A percentile compares a stretch with the other conserved stretches of the same genome.
These are phyloP conservation scores for Sylvilagus bachmani DNA, from an alignment of 2,113 vertebrate genomes.

Conservation along the genomic window DNA sequence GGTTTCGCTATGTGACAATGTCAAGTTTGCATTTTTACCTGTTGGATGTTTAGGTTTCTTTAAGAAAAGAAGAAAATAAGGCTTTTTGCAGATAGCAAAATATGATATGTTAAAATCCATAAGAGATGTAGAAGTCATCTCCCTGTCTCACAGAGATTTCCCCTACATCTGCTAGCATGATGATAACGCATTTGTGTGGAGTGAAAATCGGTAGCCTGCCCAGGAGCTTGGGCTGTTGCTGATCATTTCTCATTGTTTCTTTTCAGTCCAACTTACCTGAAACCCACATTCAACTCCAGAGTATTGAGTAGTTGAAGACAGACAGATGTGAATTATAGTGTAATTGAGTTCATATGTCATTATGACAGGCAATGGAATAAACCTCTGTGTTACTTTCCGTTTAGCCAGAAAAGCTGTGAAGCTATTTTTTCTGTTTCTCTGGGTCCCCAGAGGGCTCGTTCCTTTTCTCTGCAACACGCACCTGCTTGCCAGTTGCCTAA, in stretches of 20 bases:
- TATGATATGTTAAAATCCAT: no score
- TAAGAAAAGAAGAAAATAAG: slow-evolving; percentile 14
- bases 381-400: background rate
- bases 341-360: slow-evolving; percentile 68
- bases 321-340: slow-evolving; percentile 42
- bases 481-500: background rate
- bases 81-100: no score
- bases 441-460: background rate
- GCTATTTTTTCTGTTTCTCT: slow-evolving; percentile 23
- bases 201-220: slow-evolving; percentile 43
- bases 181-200: background rate
- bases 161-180: background rate
- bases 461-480: background rate
- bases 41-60: background rate
- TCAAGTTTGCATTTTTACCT: slow-evolving; percentile 38
- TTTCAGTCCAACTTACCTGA: slow-evolving; percentile 10
- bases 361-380: slow-evolving; percentile 53
- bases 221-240: background rate
- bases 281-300: slow-evolving; percentile 7
- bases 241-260: slow-evolving; percentile 55
- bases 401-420: slow-evolving; percentile 45
- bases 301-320: slow-evolving; percentile 63
- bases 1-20: background rate
- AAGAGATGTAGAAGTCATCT: slow-evolving; percentile 21
- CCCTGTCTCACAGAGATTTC: background rate